Percentiles rank a stretch among this genome's conserved stretches.
phyloP scores from a whole-genome alignment of 2,113 vertebrate genomes.

The Sander lucioperca region DNA sequence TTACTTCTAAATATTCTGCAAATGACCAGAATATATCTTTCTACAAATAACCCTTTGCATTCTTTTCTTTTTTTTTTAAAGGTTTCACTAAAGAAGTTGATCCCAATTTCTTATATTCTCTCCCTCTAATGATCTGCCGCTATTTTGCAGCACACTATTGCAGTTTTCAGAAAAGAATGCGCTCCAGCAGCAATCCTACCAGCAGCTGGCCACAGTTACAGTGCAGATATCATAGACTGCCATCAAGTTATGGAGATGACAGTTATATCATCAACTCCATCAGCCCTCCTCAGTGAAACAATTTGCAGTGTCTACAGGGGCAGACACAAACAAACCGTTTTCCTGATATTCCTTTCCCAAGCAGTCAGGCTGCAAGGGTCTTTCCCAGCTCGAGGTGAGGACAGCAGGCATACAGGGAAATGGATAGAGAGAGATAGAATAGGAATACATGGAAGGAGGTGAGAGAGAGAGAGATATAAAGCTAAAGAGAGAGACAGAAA shows the following conservation, averaged over 20 bases:
- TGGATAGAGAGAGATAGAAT: slow-evolving; percentile 58
- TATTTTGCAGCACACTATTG: slow-evolving; percentile 41
- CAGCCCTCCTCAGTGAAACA: slow-evolving; percentile 70
- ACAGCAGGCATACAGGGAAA: slow-evolving; percentile 59
- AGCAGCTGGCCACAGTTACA: slow-evolving; percentile 51
- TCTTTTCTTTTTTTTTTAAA: slow-evolving; percentile 5
- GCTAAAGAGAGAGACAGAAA: slow-evolving; percentile 62
- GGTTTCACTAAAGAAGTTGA: slow-evolving; percentile 29
- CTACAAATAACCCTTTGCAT: slow-evolving; percentile 19
- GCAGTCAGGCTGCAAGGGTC: slow-evolving; percentile 52
- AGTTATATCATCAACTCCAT: slow-evolving; percentile 75
- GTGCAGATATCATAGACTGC: slow-evolving; percentile 61
- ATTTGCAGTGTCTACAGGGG: slow-evolving; percentile 68
- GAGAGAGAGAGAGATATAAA: slow-evolving; percentile 52
- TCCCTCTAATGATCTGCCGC: slow-evolving; percentile 40
- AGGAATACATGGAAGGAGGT: slow-evolving; percentile 57
- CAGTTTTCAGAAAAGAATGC: slow-evolving; percentile 40
- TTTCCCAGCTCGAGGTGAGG: slow-evolving; percentile 46
- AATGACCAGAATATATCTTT: slow-evolving; percentile 30
- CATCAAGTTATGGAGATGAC: slow-evolving; percentile 76
- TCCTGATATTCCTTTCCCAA: slow-evolving; percentile 68
- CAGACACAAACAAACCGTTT: slow-evolving; percentile 75
- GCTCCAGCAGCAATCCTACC: slow-evolving; percentile 30
- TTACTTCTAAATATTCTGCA: slow-evolving; percentile 25
- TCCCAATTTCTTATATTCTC: slow-evolving; percentile 46